phyloP scores from a whole-genome alignment of 2,113 vertebrate species.

The Melanerpes formicivorus region DNA sequence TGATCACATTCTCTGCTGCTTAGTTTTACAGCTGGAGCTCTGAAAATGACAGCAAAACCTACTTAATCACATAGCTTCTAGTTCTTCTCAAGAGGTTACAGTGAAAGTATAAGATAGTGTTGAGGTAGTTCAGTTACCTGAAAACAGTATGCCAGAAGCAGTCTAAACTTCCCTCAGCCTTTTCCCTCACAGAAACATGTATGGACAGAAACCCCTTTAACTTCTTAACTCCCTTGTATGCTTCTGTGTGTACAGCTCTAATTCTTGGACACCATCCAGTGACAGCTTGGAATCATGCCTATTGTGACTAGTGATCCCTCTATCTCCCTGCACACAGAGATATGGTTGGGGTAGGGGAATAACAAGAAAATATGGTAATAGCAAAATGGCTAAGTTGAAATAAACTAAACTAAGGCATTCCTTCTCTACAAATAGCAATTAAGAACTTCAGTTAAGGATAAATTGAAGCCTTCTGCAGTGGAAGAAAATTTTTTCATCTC shows the following conservation, averaged over 20 bases:
- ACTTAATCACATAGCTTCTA: neutral
- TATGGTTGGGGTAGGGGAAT: neutral
- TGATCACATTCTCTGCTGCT: neutral
- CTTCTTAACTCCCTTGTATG: neutral
- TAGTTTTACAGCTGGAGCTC: neutral
- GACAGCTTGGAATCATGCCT: slow-evolving; percentile 2
- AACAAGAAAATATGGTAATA: rapidly evolving
- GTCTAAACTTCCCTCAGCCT: neutral
- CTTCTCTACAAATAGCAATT: neutral
- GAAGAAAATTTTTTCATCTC: neutral
- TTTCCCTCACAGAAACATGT: neutral
- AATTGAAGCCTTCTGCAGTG: neutral
- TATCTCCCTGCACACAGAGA: slow-evolving; percentile 5
- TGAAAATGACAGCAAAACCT: neutral
- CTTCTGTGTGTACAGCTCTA: neutral
- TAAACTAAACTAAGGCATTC: neutral
- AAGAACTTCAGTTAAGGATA: neutral
- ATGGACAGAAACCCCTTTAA: neutral
- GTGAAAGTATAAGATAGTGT: neutral
- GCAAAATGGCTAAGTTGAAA: neutral
- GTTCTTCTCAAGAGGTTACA: neutral
- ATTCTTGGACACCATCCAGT: slow-evolving; percentile 33
- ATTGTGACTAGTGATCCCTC: slow-evolving; percentile 41
- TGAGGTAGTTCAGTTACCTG: neutral
- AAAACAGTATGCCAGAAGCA: neutral